Evolutionary conservation across 2,888 invertebrate species (phyloP), one percentile per base, ranked within the genome.

Genomic region (Bugulina stolonifera): DNA sequence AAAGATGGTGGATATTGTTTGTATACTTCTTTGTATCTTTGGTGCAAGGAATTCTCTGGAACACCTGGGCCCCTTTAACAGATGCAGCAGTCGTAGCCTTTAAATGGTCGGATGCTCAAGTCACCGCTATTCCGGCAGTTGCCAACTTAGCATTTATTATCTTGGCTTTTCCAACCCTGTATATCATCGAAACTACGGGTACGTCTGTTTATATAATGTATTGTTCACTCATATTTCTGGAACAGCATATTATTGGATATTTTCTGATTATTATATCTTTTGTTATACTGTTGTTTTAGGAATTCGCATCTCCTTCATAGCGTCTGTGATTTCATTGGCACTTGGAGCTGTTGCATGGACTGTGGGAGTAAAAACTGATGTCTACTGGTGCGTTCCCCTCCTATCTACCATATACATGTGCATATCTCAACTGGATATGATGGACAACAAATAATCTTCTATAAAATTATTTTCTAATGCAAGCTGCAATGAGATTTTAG

Each of bases 11-110:
- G 23, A 57, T 57, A 27, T 27, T 57, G n/a, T 25, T 27, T 25
- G 57, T 57, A 3, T 57, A 25, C 57, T 57, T 22, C 27, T 25
- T 57, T 57, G 27, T 57, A 10, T 22, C 57, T 25, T 5, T 57
- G 10, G 57, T 57, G 23, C 57, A 57, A 23, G 57, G 57, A 57
- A 22, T 57, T 22, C 27, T 57, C 23, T 57, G 57, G 57, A 57
- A 57, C 27, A 57, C 57, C 27, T 57, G 57, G 57, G n/a, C 57
- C 3, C 57, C 57, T 23, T 5, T 57, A 23, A 27, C 23, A 18
- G 57, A 57, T 27, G 57, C 57, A 14, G 23, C 27, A 22, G n/a
- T 57, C 5, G 57, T 57, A 23, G 57, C 23, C 57, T 57, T 57
- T 57, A 23, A 23, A 5, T 57, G 57, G 57, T 25, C 57, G 3